Conservation (phyloP, 2,113 vertebrate genomes). For the Nerophis lumbriciformis region DNA sequence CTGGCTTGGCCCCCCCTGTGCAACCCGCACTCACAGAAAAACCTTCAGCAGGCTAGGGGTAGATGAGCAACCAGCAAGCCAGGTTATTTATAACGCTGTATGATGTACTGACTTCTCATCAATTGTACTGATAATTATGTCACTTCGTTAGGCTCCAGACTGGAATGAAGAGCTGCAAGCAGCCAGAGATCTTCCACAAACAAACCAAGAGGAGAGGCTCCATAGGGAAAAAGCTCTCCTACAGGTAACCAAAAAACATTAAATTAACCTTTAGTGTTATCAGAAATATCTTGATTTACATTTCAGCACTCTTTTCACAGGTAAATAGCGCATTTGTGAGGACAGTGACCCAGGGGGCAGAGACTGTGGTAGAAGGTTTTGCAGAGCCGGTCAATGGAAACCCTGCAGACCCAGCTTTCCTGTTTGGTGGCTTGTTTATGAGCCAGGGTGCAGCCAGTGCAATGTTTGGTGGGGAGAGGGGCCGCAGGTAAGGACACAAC, state of each 20-base stretch:
- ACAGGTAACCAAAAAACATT: slow-evolving; percentile 60
- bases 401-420: slow-evolving; percentile 71
- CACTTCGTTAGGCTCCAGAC: slow-evolving; percentile 65
- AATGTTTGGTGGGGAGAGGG: slow-evolving; percentile 68
- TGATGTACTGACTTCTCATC: neutral
- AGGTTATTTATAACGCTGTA: slow-evolving; percentile 49
- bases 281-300: neutral
- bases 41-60: slow-evolving; percentile 65
- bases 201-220: slow-evolving; percentile 69
- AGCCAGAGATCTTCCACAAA: slow-evolving; percentile 71
- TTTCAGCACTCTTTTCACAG: slow-evolving; percentile 40
- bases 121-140: neutral
- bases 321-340: slow-evolving; percentile 76
- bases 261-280: neutral
- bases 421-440: slow-evolving; percentile 76
- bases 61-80: slow-evolving; percentile 59
- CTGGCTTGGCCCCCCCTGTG: slow-evolving; percentile 69
- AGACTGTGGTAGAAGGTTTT: slow-evolving; percentile 73
- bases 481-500: slow-evolving; percentile 52
- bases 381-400: slow-evolving; percentile 72
- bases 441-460: slow-evolving; percentile 65
- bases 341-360: slow-evolving; percentile 67
- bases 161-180: slow-evolving; percentile 82
- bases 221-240: slow-evolving; percentile 70
- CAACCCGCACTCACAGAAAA: slow-evolving; percentile 65